Percentiles rank a stretch among this genome's conserved stretches.
phyloP scores from a whole-genome alignment of 2,797 vertebrate genomes.

The Tamandua tetradactyla region DNA sequence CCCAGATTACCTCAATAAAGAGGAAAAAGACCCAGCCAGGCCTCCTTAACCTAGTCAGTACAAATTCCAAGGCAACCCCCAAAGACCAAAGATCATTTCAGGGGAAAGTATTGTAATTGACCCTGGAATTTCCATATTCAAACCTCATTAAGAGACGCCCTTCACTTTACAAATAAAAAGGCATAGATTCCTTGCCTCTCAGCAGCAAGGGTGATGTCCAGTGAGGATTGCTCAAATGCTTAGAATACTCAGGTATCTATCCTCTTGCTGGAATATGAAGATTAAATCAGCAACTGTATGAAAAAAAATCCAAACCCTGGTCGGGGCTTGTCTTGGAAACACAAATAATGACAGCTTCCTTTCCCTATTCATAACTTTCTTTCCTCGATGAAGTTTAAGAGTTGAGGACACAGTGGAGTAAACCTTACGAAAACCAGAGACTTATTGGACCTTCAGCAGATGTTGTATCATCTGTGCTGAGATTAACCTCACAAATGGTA shows the following conservation, averaged over 20 bases:
- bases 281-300: too few species aligned
- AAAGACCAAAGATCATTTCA: not conserved
- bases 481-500: not conserved
- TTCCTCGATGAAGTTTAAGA: not conserved
- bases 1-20: too few species aligned
- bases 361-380: not conserved
- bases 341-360: not conserved
- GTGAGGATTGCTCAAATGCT: not conserved
- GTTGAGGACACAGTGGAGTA: not conserved
- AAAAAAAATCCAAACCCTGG: not conserved
- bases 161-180: not conserved
- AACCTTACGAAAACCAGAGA: not conserved
- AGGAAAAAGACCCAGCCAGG: not conserved
- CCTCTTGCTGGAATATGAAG: not conserved
- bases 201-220: not conserved
- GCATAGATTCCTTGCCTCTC: not conserved
- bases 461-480: not conserved
- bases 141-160: not conserved
- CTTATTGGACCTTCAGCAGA: not conserved
- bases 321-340: not conserved
- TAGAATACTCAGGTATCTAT: not conserved
- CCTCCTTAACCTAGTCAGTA: not conserved
- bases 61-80: not conserved
- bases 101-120: not conserved
- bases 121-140: not conserved